Evolutionary conservation across 2,797 vertebrate genomes (phyloP).

Genomic region (Scolopax bukidnonensis): DNA sequence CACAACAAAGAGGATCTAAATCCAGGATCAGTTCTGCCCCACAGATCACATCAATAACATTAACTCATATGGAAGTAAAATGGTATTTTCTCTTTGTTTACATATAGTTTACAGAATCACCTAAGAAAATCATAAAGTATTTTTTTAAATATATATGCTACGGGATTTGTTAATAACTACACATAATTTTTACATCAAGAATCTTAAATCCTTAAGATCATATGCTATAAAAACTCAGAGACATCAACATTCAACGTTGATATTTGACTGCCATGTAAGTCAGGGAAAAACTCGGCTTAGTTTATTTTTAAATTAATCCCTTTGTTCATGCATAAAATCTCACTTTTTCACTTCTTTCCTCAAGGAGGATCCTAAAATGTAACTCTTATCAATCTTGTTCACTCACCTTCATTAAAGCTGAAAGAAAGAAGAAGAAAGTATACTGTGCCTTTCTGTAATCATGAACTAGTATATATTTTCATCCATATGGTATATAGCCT

Average conservation of each 20-base stretch:
- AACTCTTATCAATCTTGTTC: background rate
- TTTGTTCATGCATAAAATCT: background rate
- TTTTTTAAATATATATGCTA: background rate
- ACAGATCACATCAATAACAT: background rate
- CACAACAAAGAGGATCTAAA: background rate
- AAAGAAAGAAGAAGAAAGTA: background rate
- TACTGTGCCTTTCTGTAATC: background rate
- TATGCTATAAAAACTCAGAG: background rate
- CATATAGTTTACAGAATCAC: background rate
- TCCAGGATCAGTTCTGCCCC: background rate
- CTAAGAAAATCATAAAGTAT: background rate
- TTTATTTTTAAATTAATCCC: background rate
- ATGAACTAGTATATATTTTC: background rate
- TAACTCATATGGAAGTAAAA: background rate
- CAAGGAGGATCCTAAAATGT: background rate
- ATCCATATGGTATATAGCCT: background rate
- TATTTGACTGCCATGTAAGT: background rate
- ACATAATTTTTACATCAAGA: background rate
- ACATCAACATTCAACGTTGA: background rate
- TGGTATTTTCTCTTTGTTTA: background rate
- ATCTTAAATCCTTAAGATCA: background rate
- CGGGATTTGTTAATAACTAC: background rate
- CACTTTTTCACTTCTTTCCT: background rate
- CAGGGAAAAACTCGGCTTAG: background rate
- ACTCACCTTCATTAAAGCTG: background rate